Evolutionary conservation across 2,888 invertebrate genomes (phyloP).

Genomic region (Calameuta pallipes): DNA sequence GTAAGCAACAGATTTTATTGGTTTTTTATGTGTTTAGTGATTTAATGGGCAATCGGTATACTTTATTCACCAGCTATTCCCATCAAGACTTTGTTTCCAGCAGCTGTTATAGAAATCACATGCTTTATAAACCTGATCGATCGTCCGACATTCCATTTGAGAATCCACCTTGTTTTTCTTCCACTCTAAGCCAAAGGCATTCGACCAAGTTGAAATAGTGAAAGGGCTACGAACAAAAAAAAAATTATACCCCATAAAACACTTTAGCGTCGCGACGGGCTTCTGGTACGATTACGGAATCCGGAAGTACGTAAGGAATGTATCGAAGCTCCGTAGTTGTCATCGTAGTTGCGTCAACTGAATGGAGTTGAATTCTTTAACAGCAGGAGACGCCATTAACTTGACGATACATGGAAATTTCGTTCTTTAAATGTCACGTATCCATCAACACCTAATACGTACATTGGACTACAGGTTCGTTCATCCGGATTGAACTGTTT

Average conservation of each 20-base stretch:
- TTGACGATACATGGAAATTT: background rate
- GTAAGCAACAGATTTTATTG: constrained; percentile 34
- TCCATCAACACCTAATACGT: background rate
- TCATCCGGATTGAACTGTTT: background rate
- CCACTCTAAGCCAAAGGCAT: background rate
- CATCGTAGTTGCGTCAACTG: too few species aligned
- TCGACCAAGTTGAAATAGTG: background rate
- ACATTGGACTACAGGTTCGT: background rate
- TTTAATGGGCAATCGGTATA: constrained; percentile 40
- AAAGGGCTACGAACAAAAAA: background rate
- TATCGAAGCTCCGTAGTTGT: too few species aligned
- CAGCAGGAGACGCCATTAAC: background rate
- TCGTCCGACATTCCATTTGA: background rate
- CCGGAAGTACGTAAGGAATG: too few species aligned
- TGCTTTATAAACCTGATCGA: constrained; percentile 34
- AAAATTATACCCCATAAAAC: background rate
- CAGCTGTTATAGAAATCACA: constrained; percentile 26
- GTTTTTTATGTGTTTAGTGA: constrained; percentile 36
- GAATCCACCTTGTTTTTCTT: background rate
- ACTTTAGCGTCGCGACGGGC: too few species aligned
- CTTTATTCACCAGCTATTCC: constrained; percentile 42
- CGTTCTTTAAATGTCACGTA: background rate
- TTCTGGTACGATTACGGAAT: too few species aligned
- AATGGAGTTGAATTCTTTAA: too few species aligned
- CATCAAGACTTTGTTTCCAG: constrained; percentile 22